Conservation (phyloP, 2,797 vertebrate species). For the Margarornis squamiger region DNA sequence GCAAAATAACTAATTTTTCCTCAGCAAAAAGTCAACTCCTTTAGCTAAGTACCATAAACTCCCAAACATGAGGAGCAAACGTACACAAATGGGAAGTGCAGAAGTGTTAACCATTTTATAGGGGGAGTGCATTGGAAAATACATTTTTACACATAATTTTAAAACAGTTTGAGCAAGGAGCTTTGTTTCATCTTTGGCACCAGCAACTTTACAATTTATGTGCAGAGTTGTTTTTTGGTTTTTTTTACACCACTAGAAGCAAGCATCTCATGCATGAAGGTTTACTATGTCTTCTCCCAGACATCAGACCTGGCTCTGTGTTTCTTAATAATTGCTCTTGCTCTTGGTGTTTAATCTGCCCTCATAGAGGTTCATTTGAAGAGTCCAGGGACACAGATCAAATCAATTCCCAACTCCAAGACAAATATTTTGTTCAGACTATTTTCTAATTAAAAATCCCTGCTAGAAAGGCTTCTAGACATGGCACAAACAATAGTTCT, state of each 20-base stretch:
- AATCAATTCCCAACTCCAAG: background rate
- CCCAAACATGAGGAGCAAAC: background rate
- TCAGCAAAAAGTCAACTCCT: background rate
- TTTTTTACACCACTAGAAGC: background rate
- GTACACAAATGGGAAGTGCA: background rate
- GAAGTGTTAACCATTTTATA: background rate
- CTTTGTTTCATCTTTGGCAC: background rate
- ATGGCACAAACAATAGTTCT: constrained; percentile 20
- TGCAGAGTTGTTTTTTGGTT: background rate
- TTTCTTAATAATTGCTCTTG: background rate
- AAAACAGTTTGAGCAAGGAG: background rate
- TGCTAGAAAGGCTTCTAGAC: constrained; percentile 32
- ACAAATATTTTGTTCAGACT: background rate
- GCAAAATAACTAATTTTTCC: background rate
- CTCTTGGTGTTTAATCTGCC: background rate
- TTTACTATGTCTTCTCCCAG: background rate
- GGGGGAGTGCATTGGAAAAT: background rate
- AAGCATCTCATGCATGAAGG: background rate
- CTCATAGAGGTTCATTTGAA: background rate
- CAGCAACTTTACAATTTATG: background rate
- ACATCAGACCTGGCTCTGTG: background rate
- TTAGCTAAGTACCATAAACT: background rate
- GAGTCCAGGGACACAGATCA: background rate
- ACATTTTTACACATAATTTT: background rate
- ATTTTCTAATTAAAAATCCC: constrained; percentile 44